Percentiles rank a stretch among this genome's conserved stretches.
Evolutionary conservation across 2,113 vertebrate genomes (phyloP).

Genomic region (Puffinus mauretanicus): DNA sequence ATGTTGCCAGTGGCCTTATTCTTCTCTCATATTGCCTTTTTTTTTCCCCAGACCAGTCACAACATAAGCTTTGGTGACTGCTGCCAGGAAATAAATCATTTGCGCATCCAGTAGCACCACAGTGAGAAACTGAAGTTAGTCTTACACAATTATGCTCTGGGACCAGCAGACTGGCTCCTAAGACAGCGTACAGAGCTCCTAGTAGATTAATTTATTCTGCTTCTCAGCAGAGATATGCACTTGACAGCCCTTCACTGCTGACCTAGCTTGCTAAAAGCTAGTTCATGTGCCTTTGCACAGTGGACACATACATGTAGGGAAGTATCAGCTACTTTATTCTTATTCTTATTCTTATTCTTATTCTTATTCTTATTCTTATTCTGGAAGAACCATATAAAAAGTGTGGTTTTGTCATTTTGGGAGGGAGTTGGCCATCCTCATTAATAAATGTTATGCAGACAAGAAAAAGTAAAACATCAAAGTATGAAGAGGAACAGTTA

Average conservation of each 20-base stretch:
- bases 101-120: neutral
- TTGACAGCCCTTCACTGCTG: neutral
- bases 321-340: neutral
- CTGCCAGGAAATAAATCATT: neutral
- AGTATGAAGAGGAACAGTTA: neutral
- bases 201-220: neutral
- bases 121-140: neutral
- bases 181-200: neutral
- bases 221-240: neutral
- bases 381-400: neutral
- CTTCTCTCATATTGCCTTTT: neutral
- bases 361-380: neutral
- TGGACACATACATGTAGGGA: neutral
- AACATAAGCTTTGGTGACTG: neutral
- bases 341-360: neutral
- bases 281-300: neutral
- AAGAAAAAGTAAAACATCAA: neutral
- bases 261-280: neutral
- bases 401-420: neutral
- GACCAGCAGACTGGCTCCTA: neutral
- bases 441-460: neutral
- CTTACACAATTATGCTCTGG: neutral
- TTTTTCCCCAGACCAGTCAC: neutral
- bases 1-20: neutral
- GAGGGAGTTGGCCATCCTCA: neutral